phyloP scores from a whole-genome alignment of 37 sponge, comb jelly and placozoan genomes.

The Dysidea cf. avara region DNA sequence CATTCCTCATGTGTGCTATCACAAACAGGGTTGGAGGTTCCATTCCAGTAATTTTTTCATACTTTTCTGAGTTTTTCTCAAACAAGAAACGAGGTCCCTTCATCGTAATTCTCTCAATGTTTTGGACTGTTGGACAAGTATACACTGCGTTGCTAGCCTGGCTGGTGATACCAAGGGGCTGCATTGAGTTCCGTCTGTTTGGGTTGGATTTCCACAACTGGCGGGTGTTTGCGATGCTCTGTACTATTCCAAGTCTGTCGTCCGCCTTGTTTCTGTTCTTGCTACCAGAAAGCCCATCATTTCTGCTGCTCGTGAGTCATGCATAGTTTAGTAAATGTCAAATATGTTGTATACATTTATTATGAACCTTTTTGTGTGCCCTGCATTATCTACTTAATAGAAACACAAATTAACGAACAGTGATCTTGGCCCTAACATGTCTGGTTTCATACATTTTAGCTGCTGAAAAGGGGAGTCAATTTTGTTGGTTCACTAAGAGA shows the following conservation, averaged over 20 bases:
- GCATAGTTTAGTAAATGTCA: too few relatives aligned
- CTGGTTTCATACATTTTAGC: too few relatives aligned
- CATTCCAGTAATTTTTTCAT: conserved; percentile 84
- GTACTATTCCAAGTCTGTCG: conserved; percentile 70
- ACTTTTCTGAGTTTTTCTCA: conserved; percentile 81
- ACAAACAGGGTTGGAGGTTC: conserved; percentile 80
- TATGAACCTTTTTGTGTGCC: too few relatives aligned
- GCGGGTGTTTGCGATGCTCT: conserved; percentile 75
- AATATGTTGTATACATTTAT: too few relatives aligned
- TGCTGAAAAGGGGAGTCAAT: too few relatives aligned
- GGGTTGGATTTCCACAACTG: conserved; percentile 32
- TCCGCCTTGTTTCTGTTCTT: conserved; percentile 56
- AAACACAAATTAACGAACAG: too few relatives aligned
- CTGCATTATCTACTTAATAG: too few relatives aligned
- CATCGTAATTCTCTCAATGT: conserved; percentile 67
- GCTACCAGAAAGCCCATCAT: conserved; percentile 81
- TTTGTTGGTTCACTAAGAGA: too few relatives aligned
- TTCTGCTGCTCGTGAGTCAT: conserved; percentile 41
- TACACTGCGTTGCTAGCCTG: conserved; percentile 66
- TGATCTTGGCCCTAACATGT: too few relatives aligned
- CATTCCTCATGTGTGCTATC: neutral
- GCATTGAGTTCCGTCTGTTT: neutral
- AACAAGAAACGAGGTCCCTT: conserved; percentile 48
- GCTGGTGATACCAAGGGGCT: conserved; percentile 29
- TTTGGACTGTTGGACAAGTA: conserved; percentile 79